Base-by-base conservation (phyloP, 2,888 invertebrate species). In the Melinaea marsaeus region DNA sequence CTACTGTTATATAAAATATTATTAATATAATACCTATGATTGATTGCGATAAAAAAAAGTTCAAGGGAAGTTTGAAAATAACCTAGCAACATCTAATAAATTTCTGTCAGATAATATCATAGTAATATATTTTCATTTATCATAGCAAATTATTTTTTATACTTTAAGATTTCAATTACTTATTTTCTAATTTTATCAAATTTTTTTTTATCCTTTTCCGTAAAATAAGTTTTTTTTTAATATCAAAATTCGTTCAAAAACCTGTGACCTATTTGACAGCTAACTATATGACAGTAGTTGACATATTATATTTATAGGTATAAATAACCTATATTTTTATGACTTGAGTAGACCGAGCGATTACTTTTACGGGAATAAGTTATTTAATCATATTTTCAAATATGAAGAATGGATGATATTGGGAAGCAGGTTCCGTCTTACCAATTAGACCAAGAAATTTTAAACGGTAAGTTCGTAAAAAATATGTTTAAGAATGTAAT, bases 341-440 rank as follows among this genome's bases (percentile, higher is more conserved):
- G 13, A 37, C 35, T 57, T 56, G 63, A 63, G 51, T 51, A 51
- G 51, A 51, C 51, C 32, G 51, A 51, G 51, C 22, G 7, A 51
- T 51, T 51, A 51, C 32, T 51, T 51, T 51, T 51, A 51, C 32
- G 11, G 32, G 51, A 51, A 51, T 51, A 67, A 63, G 65, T 63
- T 73, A 78, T 69, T 62, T 70, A 74, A 78, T 79, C 75, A 79
- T 79, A 72, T 76, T 79, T 77, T 72, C 79, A 87, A 90, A 84
- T 85, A 90, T 90, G 90, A 89, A 90, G 90, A 88, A 90, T 90
- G 90, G 90, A 89, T 85, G 90, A 90, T 85, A 85, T 85, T 79
- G 83, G 78, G 76, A 90, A 87, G 76, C 82, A 88, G 77, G 81
- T 84, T 71, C 79, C 86, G 72, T 88, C 89, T 66, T 90, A 88